Conservation (phyloP, 2,888 invertebrate genomes). For the Spodoptera littoralis region DNA sequence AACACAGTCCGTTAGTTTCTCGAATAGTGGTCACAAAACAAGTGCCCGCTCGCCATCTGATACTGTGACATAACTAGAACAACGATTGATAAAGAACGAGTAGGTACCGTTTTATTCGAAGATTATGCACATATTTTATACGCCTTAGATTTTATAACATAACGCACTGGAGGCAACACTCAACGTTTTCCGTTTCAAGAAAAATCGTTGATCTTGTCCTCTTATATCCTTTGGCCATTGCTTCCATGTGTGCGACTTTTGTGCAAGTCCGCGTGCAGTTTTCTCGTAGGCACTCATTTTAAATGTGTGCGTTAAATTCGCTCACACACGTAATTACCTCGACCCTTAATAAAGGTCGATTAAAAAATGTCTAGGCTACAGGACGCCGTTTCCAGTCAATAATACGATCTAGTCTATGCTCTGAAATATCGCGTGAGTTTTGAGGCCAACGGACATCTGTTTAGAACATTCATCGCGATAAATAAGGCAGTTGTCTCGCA, state of each 20-base stretch:
- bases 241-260: slow-evolving; percentile 15
- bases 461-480: slow-evolving; percentile 40
- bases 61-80: slow-evolving; percentile 68
- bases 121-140: slow-evolving; percentile 47
- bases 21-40: slow-evolving; percentile 37
- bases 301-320: slow-evolving; percentile 2
- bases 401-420: slow-evolving; percentile 6
- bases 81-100: slow-evolving; percentile 64
- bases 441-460: slow-evolving; percentile 40
- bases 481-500: slow-evolving; percentile 26
- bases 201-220: slow-evolving; percentile 17
- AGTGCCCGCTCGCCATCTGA: slow-evolving; percentile 60
- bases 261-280: not conserved
- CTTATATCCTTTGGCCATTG: slow-evolving; percentile 21
- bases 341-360: slow-evolving; percentile 30
- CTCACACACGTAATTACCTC: slow-evolving; percentile 16
- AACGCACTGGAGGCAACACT: slow-evolving; percentile 19
- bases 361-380: slow-evolving; percentile 17
- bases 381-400: slow-evolving; percentile 7
- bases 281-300: not conserved
- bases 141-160: slow-evolving; percentile 24
- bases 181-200: slow-evolving; percentile 28
- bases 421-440: slow-evolving; percentile 17
- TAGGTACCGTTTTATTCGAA: slow-evolving; percentile 58
- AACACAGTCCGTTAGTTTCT: slow-evolving; percentile 42